Evolutionary conservation across 2,113 vertebrate genomes (phyloP).

Genomic region (Lampris incognitus): DNA sequence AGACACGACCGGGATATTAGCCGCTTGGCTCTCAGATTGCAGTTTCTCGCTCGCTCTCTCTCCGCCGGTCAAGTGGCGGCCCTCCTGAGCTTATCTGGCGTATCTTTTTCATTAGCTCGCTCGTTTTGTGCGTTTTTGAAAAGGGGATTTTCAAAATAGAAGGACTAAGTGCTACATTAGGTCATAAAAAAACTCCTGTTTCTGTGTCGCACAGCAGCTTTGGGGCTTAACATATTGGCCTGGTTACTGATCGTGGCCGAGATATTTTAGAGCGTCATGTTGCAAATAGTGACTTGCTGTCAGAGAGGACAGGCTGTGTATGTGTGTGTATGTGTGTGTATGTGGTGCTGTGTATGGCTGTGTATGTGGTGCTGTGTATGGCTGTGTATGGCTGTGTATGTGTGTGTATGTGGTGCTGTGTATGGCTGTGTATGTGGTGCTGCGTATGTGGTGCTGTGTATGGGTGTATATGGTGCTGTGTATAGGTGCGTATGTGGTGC

Average conservation of each 20-base stretch:
- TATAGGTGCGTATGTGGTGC: conserved; percentile 29
- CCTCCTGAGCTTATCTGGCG: conserved; percentile 64
- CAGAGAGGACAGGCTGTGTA: conserved; percentile 7
- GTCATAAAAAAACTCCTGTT: conserved; percentile 41
- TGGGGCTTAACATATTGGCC: conserved; percentile 11
- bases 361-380: conserved; percentile 21
- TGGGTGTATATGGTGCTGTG: conserved; percentile 3
- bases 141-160: conserved; percentile 32
- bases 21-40: conserved; percentile 30
- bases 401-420: conserved; percentile 28
- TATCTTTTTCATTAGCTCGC: conserved; percentile 47
- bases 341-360: background rate
- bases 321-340: background rate
- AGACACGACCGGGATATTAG: conserved; percentile 63
- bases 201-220: conserved; percentile 30
- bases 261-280: conserved; percentile 37
- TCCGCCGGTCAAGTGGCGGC: conserved; percentile 60
- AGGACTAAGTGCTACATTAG: conserved; percentile 57
- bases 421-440: conserved; percentile 31
- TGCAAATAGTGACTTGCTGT: conserved; percentile 23
- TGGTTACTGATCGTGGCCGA: conserved; percentile 26
- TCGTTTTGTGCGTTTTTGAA: conserved; percentile 38
- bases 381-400: conserved; percentile 1
- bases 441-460: conserved; percentile 7
- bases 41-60: background rate